A percentile compares a stretch with the other conserved stretches of the same genome.
These are phyloP conservation scores for Microctonus aethiopoides DNA, from an alignment of 2,888 invertebrate genomes.

Conservation along the genomic window DNA sequence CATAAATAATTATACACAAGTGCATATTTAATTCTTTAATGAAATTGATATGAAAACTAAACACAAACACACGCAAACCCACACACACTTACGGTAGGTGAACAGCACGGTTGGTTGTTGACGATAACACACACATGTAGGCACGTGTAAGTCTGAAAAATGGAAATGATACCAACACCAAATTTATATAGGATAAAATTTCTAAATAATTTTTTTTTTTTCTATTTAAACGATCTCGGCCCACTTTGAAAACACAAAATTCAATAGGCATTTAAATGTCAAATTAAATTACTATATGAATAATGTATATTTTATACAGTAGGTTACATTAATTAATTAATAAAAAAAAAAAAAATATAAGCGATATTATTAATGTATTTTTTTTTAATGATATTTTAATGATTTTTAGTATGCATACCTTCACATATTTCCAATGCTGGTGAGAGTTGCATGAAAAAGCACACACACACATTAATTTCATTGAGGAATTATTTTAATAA, in stretches of 20 bases:
- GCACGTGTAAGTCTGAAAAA: conserved; percentile 87
- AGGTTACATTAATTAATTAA: conserved; percentile 3
- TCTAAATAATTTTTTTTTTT: background rate
- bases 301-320: conserved; percentile 2
- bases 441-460: conserved; percentile 65
- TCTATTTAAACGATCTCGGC: too few species aligned
- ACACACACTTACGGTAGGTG: conserved; percentile 76
- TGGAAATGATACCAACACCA: conserved; percentile 50
- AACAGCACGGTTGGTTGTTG: conserved; percentile 88
- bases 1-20: background rate
- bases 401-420: conserved; percentile 73
- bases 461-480: conserved; percentile 51
- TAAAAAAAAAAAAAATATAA: background rate
- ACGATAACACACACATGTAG: conserved; percentile 88
- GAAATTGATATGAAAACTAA: conserved; percentile 7
- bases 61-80: conserved; percentile 33
- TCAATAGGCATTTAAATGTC: background rate
- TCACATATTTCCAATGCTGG: conserved; percentile 85
- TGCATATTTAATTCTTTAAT: background rate
- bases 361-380: background rate
- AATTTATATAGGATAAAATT: conserved; percentile 16
- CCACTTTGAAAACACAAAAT: background rate
- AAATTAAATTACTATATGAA: background rate
- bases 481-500: conserved; percentile 25
- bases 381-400: background rate